phyloP scores from a whole-genome alignment of 2,797 vertebrate genomes.

The Hoplostethus mediterraneus region DNA sequence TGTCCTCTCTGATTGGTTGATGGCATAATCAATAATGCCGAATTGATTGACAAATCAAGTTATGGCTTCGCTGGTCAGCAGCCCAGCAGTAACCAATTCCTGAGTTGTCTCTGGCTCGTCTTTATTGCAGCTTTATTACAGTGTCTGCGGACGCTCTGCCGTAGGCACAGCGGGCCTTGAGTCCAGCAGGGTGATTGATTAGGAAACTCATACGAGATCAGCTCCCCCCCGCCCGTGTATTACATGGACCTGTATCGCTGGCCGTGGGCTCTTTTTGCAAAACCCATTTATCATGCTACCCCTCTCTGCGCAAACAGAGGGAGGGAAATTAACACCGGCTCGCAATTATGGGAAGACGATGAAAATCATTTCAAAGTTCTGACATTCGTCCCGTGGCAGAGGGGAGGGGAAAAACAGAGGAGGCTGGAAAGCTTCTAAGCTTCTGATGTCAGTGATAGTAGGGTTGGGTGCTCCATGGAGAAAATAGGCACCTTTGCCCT shows the following conservation, averaged over 20 bases:
- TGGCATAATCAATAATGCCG: constrained; percentile 13
- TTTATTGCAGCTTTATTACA: constrained; percentile 8
- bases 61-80: neutral
- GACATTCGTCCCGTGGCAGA: constrained; percentile 25
- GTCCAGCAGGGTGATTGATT: constrained; percentile 61
- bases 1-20: neutral
- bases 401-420: neutral
- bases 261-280: constrained; percentile 38
- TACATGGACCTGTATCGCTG: constrained; percentile 26
- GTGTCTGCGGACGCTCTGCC: constrained; percentile 18
- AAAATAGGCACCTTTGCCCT: no score
- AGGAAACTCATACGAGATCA: constrained; percentile 51
- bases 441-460: no score
- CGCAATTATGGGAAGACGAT: constrained; percentile 47
- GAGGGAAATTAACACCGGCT: constrained; percentile 28
- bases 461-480: no score
- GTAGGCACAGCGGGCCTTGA: constrained; percentile 7
- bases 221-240: constrained; percentile 37
- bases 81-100: neutral
- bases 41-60: constrained; percentile 1
- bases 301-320: constrained; percentile 9
- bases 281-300: constrained; percentile 53
- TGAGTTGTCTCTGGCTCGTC: constrained; percentile 10
- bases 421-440: no score
- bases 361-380: constrained; percentile 51